Conservation (phyloP, 2,888 invertebrate genomes). For the Nephrotoma flavescens region DNA sequence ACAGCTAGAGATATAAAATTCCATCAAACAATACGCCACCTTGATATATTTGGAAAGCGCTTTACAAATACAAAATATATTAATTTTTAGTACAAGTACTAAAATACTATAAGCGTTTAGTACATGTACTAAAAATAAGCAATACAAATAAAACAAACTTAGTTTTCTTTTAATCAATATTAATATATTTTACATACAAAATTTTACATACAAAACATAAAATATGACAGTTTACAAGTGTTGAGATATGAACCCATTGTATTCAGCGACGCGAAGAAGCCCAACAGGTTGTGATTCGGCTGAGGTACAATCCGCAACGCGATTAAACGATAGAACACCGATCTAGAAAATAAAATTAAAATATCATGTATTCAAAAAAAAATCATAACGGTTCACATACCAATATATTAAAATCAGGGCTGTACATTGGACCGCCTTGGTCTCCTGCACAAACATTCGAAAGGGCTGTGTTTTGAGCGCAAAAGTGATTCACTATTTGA, state of each 20-base stretch:
- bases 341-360: background rate
- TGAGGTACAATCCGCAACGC: background rate
- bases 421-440: background rate
- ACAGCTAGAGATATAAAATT: too few species aligned
- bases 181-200: too few species aligned
- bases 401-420: background rate
- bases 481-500: background rate
- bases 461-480: background rate
- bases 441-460: background rate
- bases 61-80: too few species aligned
- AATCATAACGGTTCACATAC: background rate
- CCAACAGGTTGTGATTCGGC: background rate
- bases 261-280: background rate
- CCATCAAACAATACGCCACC: too few species aligned
- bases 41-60: too few species aligned
- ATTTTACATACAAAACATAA: background rate
- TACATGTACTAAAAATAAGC: background rate
- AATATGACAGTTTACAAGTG: background rate
- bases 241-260: background rate
- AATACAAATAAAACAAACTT: too few species aligned
- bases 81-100: too few species aligned
- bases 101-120: background rate
- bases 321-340: background rate
- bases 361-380: background rate
- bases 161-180: too few species aligned